Percentiles rank a stretch among this genome's conserved stretches.
Conservation (phyloP, 2,113 vertebrate species). For the Brachyhypopomus occidentalis region DNA sequence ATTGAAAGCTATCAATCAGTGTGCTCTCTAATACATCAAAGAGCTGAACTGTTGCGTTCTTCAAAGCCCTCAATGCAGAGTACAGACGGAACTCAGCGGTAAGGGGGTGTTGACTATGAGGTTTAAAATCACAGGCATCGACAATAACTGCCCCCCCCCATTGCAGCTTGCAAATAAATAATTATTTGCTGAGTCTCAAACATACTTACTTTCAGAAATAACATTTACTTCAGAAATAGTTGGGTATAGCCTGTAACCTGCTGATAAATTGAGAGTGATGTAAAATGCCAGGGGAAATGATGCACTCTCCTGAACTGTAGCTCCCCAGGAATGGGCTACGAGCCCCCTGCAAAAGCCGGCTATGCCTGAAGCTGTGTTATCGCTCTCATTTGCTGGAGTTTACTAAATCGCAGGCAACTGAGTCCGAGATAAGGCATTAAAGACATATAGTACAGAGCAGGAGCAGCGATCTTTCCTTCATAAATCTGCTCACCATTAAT, state of each 20-base stretch:
- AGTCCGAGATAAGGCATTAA: conserved; percentile 6
- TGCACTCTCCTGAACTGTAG: background rate
- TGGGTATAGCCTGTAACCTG: background rate
- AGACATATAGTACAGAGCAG: conserved; percentile 7
- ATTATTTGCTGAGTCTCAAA: background rate
- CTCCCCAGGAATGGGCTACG: background rate
- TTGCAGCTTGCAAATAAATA: background rate
- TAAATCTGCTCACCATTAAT: conserved; percentile 29
- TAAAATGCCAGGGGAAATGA: background rate
- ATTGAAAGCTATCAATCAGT: background rate
- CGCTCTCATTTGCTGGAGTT: background rate
- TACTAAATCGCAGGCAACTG: conserved; percentile 21
- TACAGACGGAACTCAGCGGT: too few species aligned
- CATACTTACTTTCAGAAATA: background rate
- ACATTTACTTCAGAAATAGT: too few species aligned
- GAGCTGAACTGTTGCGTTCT: too few species aligned
- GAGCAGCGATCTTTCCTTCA: background rate
- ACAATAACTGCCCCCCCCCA: too few species aligned
- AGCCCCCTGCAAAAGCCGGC: background rate
- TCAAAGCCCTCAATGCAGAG: too few species aligned
- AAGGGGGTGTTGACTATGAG: too few species aligned
- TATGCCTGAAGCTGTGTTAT: background rate
- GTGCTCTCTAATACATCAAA: too few species aligned
- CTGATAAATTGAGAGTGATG: background rate
- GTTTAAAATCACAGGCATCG: too few species aligned